Evolutionary conservation across 2,797 vertebrate species (phyloP), one percentile per base, ranked within the genome.

Genomic region (Onychomys arenicola): DNA sequence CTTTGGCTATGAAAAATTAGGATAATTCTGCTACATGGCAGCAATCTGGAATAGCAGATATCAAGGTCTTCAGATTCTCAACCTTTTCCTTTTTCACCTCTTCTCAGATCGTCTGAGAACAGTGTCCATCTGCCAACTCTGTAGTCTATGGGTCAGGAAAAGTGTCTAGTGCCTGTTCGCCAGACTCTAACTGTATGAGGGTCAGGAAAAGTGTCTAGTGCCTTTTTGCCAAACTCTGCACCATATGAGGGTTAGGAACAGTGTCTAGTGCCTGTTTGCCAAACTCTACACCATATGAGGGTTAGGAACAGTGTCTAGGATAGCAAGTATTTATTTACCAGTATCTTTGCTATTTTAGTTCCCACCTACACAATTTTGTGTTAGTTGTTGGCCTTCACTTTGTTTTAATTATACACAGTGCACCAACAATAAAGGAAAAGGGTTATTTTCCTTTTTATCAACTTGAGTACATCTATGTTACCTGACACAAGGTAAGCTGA

Each of bases 381-480:
- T 69, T 92, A 88, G 8, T 37, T 83, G 63, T 5, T 96, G 63
- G 11, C 89, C 49, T 80, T 89, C n/a, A 87, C n/a, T 89, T 96
- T 88, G 59, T 71, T 46, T 92, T 23, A 69, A 88, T 25, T 95
- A 73, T 34, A 80, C 11, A 82, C 61, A 88, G 82, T 61, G 80
- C 13, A 93, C 4, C 6, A 12, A 77, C 40, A 49, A 96, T 90
- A 52, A 9, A 37, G 37, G 16, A 16, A 83, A 52, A 57, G 12
- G 84, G 2, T n/a, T 0, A 32, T 40, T 88, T 96, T 69, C 83
- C 27, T 88, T 89, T 85, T 21, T 84, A 55, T 90, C 82, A 94
- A 80, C 12, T 46, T 90, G 67, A 92, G 69, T 59, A 92, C 49
- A 63, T 63, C 32, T 52, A 95, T 94, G 89, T 96, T 94, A 93